A percentile compares a stretch with the other conserved stretches of the same genome.
These are phyloP conservation scores for Microplitis mediator DNA, from an alignment of 1,140 invertebrate genomes.

Conservation along the genomic window DNA sequence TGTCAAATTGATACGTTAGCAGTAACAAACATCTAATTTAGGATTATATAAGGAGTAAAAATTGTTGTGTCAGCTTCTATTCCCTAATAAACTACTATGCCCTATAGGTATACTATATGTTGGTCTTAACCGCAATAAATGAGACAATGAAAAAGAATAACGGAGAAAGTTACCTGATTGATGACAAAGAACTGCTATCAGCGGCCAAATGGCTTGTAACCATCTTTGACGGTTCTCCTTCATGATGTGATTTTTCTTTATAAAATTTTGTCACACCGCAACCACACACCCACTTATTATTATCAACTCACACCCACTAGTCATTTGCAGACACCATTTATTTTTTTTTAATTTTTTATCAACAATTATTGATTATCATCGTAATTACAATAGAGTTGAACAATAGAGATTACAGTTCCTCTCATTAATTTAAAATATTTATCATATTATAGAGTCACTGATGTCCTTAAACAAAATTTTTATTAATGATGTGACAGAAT, in stretches of 20 bases:
- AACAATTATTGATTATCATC: neutral
- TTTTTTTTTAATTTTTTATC: neutral
- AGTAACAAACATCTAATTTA: too few species aligned
- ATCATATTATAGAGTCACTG: neutral
- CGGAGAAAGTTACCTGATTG: conserved; percentile 40
- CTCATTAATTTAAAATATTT: too few species aligned
- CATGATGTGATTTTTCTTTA: conserved; percentile 37
- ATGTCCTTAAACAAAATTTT: too few species aligned
- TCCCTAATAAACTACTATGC: neutral
- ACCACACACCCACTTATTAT: conserved; percentile 5
- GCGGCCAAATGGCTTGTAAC: conserved; percentile 39
- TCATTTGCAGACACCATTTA: conserved; percentile 24
- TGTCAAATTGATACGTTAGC: too few species aligned
- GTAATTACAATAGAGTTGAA: neutral
- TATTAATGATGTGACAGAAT: too few species aligned
- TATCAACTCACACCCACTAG: conserved; percentile 3
- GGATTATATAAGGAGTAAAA: neutral
- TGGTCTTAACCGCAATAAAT: conserved; percentile 21
- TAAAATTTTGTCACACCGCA: conserved; percentile 16
- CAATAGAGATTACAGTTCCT: too few species aligned
- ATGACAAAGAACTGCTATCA: conserved; percentile 43
- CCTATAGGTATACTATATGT: neutral
- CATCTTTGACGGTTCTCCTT: conserved; percentile 46
- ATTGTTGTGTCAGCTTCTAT: conserved; percentile 14
- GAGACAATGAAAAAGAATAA: conserved; percentile 2